These are phyloP conservation scores for Norana najaformis DNA, from an alignment of 2,888 invertebrate species.

Conservation along the genomic window DNA sequence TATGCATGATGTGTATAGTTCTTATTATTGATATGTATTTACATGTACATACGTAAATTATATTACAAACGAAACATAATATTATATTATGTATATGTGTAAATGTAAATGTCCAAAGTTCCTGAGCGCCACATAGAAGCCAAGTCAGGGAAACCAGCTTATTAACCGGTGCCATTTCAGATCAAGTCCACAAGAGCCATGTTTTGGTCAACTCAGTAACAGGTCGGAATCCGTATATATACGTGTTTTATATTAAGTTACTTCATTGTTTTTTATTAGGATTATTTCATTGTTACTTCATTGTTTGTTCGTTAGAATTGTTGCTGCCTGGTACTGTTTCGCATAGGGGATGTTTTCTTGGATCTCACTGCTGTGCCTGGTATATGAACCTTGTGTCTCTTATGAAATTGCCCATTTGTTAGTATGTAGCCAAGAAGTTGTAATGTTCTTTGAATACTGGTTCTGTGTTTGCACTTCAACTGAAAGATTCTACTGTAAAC, in stretches of 20 bases:
- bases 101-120: too few relatives aligned
- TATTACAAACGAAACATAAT: too few relatives aligned
- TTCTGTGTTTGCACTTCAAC: not conserved
- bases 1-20: not conserved
- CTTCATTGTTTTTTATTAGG: not conserved
- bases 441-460: not conserved
- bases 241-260: not conserved
- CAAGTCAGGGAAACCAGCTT: too few relatives aligned
- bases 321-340: not conserved
- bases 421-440: not conserved
- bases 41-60: not conserved
- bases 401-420: not conserved
- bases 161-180: too few relatives aligned
- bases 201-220: too few relatives aligned
- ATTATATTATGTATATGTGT: too few relatives aligned
- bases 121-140: too few relatives aligned
- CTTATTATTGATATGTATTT: not conserved
- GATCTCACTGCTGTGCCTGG: not conserved
- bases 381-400: too few relatives aligned
- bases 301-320: not conserved
- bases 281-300: too few relatives aligned
- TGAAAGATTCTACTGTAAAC: not conserved
- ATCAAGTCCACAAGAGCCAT: too few relatives aligned
- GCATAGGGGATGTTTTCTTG: not conserved
- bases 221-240: too few relatives aligned